Base-by-base conservation (phyloP, 2,113 vertebrate genomes). In the Corythornis cristatus region DNA sequence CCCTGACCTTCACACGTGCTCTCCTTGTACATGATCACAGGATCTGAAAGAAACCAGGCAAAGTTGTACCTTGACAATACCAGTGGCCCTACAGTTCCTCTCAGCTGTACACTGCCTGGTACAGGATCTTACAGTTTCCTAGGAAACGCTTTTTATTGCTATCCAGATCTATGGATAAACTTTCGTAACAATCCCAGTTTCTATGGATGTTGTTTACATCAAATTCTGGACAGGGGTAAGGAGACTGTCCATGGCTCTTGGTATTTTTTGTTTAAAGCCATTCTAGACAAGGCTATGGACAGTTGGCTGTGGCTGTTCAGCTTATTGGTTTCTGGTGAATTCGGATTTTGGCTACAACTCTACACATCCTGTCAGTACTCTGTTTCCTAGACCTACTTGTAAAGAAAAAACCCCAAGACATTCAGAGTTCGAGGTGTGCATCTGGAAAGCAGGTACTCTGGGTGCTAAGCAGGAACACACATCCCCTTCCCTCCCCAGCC, bases 81-180 rank as follows among this genome's bases (percentile, higher is more conserved):
- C 96, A 97, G 96, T 96, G 97, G 96, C 96, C 95, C 89, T 97
- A 96, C 97, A 93, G 97, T 97, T 98, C 97, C 97, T 98, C 97
- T 97, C 97, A 97, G 97, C 98, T 98, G 98, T 98, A 98, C 98
- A 67, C 98, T 98, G 97, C 98, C 98, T 97, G 97, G 98, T 98
- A 98, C 98, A 98, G 98, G 97, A 98, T 98, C 98, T 98, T 98
- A 98, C 98, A 97, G 98, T 99, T 99, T 99, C 99, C 98, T 98
- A 99, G 99, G 99, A 99, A 99, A 99, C 99, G 98, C 98, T 98
- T 97, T 98, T 98, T 98, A 98, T 98, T 98, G 98, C 98, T 98
- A 98, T 99, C 98, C 98, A 98, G 98, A 98, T 99, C 95, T 98
- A 98, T 99, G 98, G 98, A 99, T 98, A 98, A 98, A 98, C 97